A percentile compares a stretch with the other conserved stretches of the same genome.
Evolutionary conservation across 2,797 vertebrate species (phyloP).

Genomic region (Salmo trutta): DNA sequence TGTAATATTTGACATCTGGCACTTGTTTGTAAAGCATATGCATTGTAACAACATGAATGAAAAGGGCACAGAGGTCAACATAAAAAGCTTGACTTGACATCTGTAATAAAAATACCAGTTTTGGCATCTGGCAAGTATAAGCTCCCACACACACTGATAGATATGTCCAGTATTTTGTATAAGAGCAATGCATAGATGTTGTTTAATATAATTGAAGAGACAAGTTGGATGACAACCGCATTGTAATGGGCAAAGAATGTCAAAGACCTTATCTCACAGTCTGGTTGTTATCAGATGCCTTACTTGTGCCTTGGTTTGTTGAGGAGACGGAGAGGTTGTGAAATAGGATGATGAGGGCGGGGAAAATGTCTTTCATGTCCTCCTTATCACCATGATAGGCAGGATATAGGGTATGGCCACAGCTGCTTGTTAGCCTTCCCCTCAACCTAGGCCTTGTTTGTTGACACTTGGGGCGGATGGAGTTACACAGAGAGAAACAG

Average conservation of each 20-base stretch:
- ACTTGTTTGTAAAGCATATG: too few species aligned
- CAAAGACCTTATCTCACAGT: not conserved
- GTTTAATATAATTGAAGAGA: not conserved
- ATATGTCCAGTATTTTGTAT: not conserved
- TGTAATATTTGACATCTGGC: too few species aligned
- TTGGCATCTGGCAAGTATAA: not conserved
- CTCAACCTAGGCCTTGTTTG: not conserved
- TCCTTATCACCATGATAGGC: not conserved
- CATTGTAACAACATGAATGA: too few species aligned
- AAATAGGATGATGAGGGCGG: not conserved
- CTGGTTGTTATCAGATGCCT: not conserved
- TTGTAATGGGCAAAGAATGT: not conserved
- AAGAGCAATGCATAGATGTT: not conserved
- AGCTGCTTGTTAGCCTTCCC: not conserved
- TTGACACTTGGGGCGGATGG: not conserved
- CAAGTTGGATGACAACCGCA: not conserved
- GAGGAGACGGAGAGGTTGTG: not conserved
- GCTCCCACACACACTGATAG: not conserved
- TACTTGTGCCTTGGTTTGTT: not conserved
- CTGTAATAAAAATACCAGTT: not conserved
- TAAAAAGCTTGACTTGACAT: too few species aligned
- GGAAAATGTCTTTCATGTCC: not conserved
- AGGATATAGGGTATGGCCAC: not conserved
- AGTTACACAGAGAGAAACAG: not conserved
- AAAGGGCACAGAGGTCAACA: too few species aligned